Evolutionary conservation across 1,140 invertebrate genomes (phyloP).

Genomic region (Papilio glaucus): DNA sequence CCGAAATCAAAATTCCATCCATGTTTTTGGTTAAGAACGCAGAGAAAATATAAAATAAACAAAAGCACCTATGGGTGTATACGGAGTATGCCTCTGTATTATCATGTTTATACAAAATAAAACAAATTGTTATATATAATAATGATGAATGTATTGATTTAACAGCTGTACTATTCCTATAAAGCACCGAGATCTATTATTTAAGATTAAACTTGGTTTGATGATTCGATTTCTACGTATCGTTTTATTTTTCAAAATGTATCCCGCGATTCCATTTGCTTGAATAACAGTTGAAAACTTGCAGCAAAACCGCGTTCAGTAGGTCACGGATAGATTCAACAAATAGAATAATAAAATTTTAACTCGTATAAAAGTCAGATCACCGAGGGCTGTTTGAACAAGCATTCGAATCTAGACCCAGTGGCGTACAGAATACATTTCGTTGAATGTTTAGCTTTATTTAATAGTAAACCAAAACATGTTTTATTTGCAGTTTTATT

Average conservation of each 20-base stretch:
- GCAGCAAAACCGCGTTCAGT: background rate
- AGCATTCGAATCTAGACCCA: no score
- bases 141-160: no score
- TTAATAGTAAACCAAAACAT: no score
- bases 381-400: background rate
- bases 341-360: slow-evolving; percentile 32
- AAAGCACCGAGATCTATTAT: no score
- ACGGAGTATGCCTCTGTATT: no score
- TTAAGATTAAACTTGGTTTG: background rate
- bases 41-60: background rate
- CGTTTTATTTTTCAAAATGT: background rate
- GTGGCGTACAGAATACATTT: no score
- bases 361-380: slow-evolving; percentile 8
- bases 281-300: slow-evolving; percentile 23
- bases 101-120: no score
- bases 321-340: slow-evolving; percentile 10
- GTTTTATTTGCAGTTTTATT: no score
- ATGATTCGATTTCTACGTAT: background rate
- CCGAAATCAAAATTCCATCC: background rate
- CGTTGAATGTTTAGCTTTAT: no score
- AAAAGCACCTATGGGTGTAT: background rate
- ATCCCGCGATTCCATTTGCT: background rate
- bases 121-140: no score
- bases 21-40: slow-evolving; percentile 4
- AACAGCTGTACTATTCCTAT: no score